phyloP scores from a whole-genome alignment of 2,888 invertebrate species.

The Pinctada fucata region DNA sequence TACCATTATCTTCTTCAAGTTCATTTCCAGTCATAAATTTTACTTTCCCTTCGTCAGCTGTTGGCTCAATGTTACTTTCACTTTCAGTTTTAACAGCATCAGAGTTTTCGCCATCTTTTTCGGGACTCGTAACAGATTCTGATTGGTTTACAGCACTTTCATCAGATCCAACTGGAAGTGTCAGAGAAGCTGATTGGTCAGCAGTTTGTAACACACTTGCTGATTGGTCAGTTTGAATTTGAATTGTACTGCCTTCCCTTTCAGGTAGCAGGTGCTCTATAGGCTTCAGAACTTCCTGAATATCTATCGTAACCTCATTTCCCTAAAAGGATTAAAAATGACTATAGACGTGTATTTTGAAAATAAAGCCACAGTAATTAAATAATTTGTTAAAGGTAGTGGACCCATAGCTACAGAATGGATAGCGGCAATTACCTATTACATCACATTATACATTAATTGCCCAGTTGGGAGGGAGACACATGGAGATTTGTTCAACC shows the following conservation, averaged over 20 bases:
- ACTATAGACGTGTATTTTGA: neutral
- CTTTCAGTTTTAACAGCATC: slow-evolving; percentile 4
- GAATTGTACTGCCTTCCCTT: slow-evolving; percentile 34
- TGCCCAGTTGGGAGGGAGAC: too few species aligned
- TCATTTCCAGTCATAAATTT: slow-evolving; percentile 40
- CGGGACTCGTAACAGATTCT: slow-evolving; percentile 1
- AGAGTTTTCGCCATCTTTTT: neutral
- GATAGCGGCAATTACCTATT: too few species aligned
- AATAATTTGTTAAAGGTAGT: neutral
- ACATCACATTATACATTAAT: too few species aligned
- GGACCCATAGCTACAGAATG: too few species aligned
- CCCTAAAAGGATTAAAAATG: slow-evolving; percentile 43
- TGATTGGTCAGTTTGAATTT: slow-evolving; percentile 14
- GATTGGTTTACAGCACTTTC: slow-evolving; percentile 27
- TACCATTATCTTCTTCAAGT: neutral
- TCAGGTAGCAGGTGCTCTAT: slow-evolving; percentile 63
- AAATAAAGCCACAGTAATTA: neutral
- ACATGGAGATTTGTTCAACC: too few species aligned
- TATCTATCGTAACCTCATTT: slow-evolving; percentile 58
- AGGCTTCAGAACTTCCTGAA: slow-evolving; percentile 48
- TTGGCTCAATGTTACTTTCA: slow-evolving; percentile 3
- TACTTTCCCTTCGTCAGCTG: slow-evolving; percentile 27
- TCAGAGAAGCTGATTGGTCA: slow-evolving; percentile 40
- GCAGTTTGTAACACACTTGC: slow-evolving; percentile 14
- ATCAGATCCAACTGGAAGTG: neutral